Conservation (phyloP, 1,140 invertebrate genomes). For the Apis dorsata region DNA sequence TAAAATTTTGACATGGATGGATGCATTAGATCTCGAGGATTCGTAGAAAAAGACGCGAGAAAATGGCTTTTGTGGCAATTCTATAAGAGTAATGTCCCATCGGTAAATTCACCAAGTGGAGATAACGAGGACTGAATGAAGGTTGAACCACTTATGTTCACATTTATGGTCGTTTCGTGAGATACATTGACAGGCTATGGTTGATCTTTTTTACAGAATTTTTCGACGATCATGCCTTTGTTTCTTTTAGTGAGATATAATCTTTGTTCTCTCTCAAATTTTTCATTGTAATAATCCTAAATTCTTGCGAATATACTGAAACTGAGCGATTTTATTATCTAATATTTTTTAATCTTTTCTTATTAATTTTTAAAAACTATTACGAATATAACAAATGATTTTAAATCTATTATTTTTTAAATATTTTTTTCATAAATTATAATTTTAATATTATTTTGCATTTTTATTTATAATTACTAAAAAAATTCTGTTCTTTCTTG, state of each 20-base stretch:
- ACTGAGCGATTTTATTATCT: neutral
- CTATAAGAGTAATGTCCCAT: conserved; percentile 3
- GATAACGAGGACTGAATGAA: conserved; percentile 34
- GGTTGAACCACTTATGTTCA: conserved; percentile 34
- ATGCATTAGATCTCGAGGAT: neutral
- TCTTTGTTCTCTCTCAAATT: neutral
- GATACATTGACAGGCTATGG: conserved; percentile 13
- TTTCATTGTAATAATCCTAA: neutral
- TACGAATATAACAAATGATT: neutral
- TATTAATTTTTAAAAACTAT: neutral
- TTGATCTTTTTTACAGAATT: conserved; percentile 22
- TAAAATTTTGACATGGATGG: neutral
- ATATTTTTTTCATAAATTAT: too few relatives aligned
- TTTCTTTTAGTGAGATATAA: neutral
- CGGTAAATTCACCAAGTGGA: conserved; percentile 18
- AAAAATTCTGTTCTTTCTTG: too few relatives aligned
- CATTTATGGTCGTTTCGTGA: conserved; percentile 38
- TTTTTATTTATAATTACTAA: too few relatives aligned
- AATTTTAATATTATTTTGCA: too few relatives aligned
- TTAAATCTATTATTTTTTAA: neutral
- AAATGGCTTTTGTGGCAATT: conserved; percentile 7
- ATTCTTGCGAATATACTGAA: neutral
- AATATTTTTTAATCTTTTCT: neutral
- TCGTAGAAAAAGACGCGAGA: conserved; percentile 3
- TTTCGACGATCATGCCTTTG: neutral